Evolutionary conservation across 2,888 invertebrate genomes (phyloP).

Genomic region (Scaeva pyrastri): DNA sequence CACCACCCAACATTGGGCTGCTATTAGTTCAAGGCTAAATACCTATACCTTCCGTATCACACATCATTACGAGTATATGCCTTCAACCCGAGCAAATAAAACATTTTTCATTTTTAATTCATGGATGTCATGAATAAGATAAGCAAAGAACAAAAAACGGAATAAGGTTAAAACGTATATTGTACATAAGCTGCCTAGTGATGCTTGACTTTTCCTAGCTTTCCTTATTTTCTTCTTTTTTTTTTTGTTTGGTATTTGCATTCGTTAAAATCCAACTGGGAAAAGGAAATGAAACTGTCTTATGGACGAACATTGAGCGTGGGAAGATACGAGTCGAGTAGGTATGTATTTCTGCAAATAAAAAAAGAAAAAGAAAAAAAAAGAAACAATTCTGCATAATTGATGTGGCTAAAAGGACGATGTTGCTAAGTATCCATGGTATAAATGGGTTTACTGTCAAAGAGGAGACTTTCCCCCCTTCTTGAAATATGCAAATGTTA

Average conservation of each 20-base stretch:
- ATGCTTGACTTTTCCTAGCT: constrained; percentile 14
- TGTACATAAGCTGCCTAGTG: not conserved
- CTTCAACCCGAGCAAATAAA: constrained; percentile 67
- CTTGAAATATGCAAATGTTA: constrained; percentile 34
- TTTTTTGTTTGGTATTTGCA: constrained; percentile 14
- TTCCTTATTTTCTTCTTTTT: not conserved
- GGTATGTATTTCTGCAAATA: not conserved
- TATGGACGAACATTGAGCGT: not conserved
- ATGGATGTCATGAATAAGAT: constrained; percentile 36
- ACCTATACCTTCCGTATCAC: constrained; percentile 60
- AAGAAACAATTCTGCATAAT: constrained; percentile 51
- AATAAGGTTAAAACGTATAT: not conserved
- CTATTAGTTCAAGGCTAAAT: constrained; percentile 70
- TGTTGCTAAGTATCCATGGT: constrained; percentile 2
- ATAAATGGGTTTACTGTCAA: constrained; percentile 23
- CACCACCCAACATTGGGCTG: constrained; percentile 18
- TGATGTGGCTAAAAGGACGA: constrained; percentile 51
- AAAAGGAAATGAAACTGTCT: constrained; percentile 43
- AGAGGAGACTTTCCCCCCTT: not conserved
- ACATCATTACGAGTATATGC: constrained; percentile 62
- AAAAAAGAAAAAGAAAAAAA: constrained; percentile 18
- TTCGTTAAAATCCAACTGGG: constrained; percentile 42
- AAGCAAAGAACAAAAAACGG: not conserved
- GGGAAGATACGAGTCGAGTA: no score
- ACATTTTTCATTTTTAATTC: constrained; percentile 67